Evolutionary conservation across 2,888 invertebrate species (phyloP), one percentile per base, ranked within the genome.

Genomic region (Trachelus tabidus): DNA sequence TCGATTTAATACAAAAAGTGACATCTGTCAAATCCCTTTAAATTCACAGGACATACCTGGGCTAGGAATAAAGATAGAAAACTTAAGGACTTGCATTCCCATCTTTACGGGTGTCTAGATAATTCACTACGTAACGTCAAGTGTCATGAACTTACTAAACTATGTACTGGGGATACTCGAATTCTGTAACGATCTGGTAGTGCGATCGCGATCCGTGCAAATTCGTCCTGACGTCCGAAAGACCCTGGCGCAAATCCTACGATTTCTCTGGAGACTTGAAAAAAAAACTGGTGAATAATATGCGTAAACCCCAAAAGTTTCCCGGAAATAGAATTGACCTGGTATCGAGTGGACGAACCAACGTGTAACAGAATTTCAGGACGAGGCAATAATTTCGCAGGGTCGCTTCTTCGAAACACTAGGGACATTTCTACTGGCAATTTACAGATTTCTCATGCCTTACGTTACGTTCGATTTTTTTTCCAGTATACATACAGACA

Each of bases 261-360:
- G 86, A 90, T 90, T 91, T 90, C 91, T 91, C 90, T 82, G 77
- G 90, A 89, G 91, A 87, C 79, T 75, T 76, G 79, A 80, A 56
- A 56, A 56, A 84, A 88, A 86, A 90, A 89, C 89, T 88, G 87
- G 87, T 86, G 86, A 88, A 88, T 88, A 88, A 89, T 87, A 88
- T 84, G 86, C 83, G 86, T 81, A 86, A 88, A 85, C 83, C 84
- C 81, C 77, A 77, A 81, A 80, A 81, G 80, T 80, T 79, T 79
- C 75, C 73, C 82, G 78, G 87, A 73, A 83, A 82, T 89, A 87
- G 80, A 87, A 85, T 86, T 80, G 86, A 76, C 78, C 71, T 23
- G 56, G 30, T 71, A 71, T 33, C 71, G 31, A 31, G 31, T 71
- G 71, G 31, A 31, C 3, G 56, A 56, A 23, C 23, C 71, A 33